A percentile compares a stretch with the other conserved stretches of the same genome.
These are phyloP conservation scores for Eurytoma californica DNA, from an alignment of 2,888 invertebrate genomes.

Conservation along the genomic window DNA sequence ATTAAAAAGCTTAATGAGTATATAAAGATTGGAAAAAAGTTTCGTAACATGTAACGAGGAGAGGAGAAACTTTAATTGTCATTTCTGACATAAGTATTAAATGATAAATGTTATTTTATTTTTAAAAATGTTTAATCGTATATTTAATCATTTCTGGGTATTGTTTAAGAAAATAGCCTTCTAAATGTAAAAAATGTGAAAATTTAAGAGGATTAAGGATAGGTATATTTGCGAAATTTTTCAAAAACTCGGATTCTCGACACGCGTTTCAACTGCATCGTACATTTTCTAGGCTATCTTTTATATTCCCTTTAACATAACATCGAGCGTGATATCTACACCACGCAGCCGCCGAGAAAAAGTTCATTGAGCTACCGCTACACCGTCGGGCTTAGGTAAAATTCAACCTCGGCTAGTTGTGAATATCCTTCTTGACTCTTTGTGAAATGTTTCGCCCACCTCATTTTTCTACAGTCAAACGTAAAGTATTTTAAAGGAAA, in stretches of 20 bases:
- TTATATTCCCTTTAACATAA: conserved; percentile 57
- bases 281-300: conserved; percentile 13
- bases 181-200: not conserved
- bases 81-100: too few species aligned
- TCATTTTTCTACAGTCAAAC: conserved; percentile 6
- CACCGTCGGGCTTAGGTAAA: conserved; percentile 2
- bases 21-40: too few species aligned
- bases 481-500: too few species aligned
- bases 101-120: too few species aligned
- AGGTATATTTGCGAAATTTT: conserved; percentile 17
- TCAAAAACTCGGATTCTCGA: not conserved
- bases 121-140: too few species aligned
- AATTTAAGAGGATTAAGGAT: conserved; percentile 1
- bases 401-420: conserved; percentile 6
- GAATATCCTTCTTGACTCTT: conserved; percentile 24
- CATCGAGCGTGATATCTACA: conserved; percentile 59
- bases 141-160: too few species aligned
- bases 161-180: not conserved
- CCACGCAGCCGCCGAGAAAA: conserved; percentile 18
- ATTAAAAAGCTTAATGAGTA: too few species aligned
- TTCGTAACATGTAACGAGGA: too few species aligned
- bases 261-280: conserved; percentile 4
- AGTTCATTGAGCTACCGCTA: conserved; percentile 21
- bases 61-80: too few species aligned
- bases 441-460: conserved; percentile 18